These are phyloP conservation scores for mouse (Mus musculus) DNA, from an alignment of 2,113 vertebrate species.

Conservation along the genomic window DNA sequence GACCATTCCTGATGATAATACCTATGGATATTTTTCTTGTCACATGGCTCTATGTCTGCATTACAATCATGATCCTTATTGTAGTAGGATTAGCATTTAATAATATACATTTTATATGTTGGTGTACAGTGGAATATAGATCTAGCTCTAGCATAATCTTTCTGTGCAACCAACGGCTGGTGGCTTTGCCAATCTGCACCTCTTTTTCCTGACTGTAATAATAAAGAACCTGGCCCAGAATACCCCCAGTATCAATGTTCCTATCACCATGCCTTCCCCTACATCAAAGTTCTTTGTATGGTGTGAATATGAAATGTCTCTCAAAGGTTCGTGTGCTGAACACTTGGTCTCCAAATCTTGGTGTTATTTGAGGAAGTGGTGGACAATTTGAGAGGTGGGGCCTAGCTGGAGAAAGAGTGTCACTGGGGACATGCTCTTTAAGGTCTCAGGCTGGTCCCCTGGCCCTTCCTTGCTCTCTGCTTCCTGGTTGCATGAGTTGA, in stretches of 20 bases:
- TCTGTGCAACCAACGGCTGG: neutral
- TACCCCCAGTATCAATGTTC: neutral
- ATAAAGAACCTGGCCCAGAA: neutral
- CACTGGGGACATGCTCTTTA: neutral
- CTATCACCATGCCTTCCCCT: neutral
- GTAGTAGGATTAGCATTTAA: neutral
- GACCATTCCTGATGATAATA: neutral
- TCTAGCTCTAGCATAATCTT: constrained; percentile 3
- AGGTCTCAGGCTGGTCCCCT: neutral
- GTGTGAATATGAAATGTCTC: neutral
- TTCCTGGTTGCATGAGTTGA: neutral
- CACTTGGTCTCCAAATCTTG: neutral
- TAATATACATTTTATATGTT: neutral
- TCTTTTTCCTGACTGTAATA: neutral
- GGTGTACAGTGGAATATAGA: neutral
- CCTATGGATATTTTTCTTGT: neutral
- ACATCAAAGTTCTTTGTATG: neutral
- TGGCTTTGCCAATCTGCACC: neutral
- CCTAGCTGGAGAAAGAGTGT: neutral
- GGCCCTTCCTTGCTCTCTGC: neutral
- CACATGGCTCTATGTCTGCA: neutral
- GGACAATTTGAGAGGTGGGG: neutral
- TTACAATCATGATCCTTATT: neutral
- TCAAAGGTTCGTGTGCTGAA: neutral
- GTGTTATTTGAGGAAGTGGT: neutral